Evolutionary conservation across 1,140 invertebrate genomes (phyloP), one percentile per base, ranked within the genome.

Genomic region (Teleogryllus occipitalis): DNA sequence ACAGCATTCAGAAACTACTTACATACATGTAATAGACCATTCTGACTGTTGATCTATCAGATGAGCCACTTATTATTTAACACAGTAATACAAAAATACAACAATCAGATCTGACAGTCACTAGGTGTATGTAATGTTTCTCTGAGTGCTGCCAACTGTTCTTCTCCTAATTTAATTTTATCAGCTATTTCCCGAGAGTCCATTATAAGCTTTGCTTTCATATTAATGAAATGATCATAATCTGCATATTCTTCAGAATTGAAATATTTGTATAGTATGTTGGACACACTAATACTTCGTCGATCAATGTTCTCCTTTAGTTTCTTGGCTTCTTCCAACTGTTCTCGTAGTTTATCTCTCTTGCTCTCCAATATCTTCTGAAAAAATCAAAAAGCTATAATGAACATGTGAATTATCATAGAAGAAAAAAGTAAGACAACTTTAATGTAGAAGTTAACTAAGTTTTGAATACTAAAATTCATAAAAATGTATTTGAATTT

Each of bases 171-270:
- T 84, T 94, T 93, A 81, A 97, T 95, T 86, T 95, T 95, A 84
- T 97, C 95, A 82, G 94, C 91, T 80, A 96, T 92, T 84, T 96
- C 94, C 82, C 94, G 89, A 79, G 92, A 89, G 84, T 96, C 95
- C 85, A 96, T 92, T 82, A 95, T 92, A 75, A 97, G 87, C 87
- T 95, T 95, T n/a, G 94, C 93, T 88, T 96, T 97, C 93, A 96
- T 96, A 83, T 94, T 94, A 82, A 96, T 93, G 85, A 95, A 97
- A 85, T 96, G 93, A 82, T 94, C 92, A 84, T 96, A 97, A 83
- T 96, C 94, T 39, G 92, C 91, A 84, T 91, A 94, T 83, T 96
- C 92, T 77, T 94, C 92, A 18, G 90, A 88, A 80, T 89, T 90
- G 79, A 97, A 88, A 86, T 94, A 93, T 84, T 94, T 92, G 78